A percentile compares a stretch with the other conserved stretches of the same genome.
These are phyloP conservation scores for Euzophera pinguis DNA, from an alignment of 2,888 invertebrate genomes.

Conservation along the genomic window DNA sequence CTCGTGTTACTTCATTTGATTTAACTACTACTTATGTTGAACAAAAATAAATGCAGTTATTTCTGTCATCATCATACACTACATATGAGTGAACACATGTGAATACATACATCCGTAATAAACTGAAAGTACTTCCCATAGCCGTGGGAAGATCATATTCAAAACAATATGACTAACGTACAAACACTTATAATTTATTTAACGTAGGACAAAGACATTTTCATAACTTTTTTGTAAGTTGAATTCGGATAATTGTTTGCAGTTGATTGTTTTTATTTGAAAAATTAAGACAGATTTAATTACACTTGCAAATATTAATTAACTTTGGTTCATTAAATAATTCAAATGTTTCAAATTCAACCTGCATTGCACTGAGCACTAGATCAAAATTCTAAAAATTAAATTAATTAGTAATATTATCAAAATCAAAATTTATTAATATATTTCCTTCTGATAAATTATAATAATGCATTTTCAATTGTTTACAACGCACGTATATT, in stretches of 20 bases:
- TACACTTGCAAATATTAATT: neutral
- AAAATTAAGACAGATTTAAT: neutral
- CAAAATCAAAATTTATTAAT: too few relatives aligned
- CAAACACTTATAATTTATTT: neutral
- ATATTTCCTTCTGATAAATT: too few relatives aligned
- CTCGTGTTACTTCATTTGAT: neutral
- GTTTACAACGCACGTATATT: too few relatives aligned
- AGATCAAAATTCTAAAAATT: too few relatives aligned
- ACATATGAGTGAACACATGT: slow-evolving; percentile 1
- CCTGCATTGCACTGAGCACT: too few relatives aligned
- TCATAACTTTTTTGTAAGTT: neutral
- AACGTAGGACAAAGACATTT: neutral
- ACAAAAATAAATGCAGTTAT: slow-evolving; percentile 15
- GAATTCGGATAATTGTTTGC: slow-evolving; percentile 2
- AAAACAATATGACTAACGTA: slow-evolving; percentile 4
- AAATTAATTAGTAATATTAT: too few relatives aligned
- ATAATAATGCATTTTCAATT: too few relatives aligned
- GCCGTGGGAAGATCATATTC: slow-evolving; percentile 11
- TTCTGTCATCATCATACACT: slow-evolving; percentile 4
- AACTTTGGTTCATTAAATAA: too few relatives aligned
- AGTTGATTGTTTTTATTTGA: slow-evolving; percentile 1
- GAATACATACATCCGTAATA: slow-evolving; percentile 5
- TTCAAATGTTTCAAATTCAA: too few relatives aligned
- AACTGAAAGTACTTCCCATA: slow-evolving; percentile 8
- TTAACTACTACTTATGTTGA: neutral